phyloP scores from a whole-genome alignment of 2,797 vertebrate genomes.

The Cottoperca gobio region DNA sequence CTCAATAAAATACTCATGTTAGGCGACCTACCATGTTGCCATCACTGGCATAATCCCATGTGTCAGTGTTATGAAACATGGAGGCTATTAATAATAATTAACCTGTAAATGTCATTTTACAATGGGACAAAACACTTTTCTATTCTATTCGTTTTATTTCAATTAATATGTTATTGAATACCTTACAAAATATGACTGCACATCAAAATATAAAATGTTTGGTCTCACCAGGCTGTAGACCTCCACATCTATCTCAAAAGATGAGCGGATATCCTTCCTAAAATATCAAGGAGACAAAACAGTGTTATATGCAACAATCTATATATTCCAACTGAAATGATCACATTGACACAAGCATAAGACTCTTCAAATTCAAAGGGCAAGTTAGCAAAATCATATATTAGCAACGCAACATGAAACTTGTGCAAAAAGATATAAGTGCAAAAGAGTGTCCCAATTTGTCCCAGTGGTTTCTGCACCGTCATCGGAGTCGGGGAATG shows the following conservation, averaged over 20 bases:
- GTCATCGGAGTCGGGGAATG: too few species aligned
- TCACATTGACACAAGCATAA: neutral
- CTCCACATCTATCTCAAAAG: conserved; percentile 89
- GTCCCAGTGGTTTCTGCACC: too few species aligned
- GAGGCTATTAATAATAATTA: neutral
- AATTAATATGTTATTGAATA: neutral
- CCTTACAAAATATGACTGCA: neutral
- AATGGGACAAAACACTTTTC: neutral
- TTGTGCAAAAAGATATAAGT: neutral
- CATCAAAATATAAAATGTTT: neutral
- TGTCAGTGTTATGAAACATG: neutral
- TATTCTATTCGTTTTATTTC: neutral
- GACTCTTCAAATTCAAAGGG: neutral
- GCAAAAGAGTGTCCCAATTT: neutral
- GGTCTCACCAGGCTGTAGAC: conserved; percentile 88
- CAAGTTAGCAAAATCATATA: neutral
- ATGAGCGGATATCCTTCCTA: conserved; percentile 84
- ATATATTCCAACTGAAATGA: neutral
- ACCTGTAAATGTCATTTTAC: neutral
- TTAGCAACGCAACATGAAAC: neutral
- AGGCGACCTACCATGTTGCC: neutral
- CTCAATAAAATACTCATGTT: too few species aligned
- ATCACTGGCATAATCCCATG: neutral
- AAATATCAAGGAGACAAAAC: conserved; percentile 18
- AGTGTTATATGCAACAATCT: neutral